Percentiles rank a stretch among this genome's conserved stretches.
Conservation (phyloP, 2,113 vertebrate genomes). For the Myrmophylax atrothorax region DNA sequence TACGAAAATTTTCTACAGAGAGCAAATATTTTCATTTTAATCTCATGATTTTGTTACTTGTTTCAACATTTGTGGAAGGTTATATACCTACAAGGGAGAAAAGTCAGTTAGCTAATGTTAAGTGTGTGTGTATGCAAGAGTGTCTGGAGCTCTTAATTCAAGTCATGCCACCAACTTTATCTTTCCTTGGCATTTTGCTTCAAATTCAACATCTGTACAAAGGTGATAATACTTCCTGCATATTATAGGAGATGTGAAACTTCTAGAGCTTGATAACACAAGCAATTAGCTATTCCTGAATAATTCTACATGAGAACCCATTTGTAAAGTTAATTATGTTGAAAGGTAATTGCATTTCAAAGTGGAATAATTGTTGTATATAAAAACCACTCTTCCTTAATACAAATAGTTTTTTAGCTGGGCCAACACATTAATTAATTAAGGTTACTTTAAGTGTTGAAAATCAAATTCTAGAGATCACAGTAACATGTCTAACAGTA, state of each 20-base stretch:
- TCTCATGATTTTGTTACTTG: not conserved
- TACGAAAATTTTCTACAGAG: not conserved
- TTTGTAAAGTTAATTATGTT: not conserved
- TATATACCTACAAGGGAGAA: not conserved
- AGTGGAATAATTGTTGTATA: not conserved
- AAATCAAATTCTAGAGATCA: not conserved
- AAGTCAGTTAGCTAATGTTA: not conserved
- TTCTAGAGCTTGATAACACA: not conserved
- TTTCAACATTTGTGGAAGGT: not conserved
- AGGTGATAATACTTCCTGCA: not conserved
- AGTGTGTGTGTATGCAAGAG: not conserved
- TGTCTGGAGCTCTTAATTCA: not conserved
- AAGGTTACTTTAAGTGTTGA: not conserved
- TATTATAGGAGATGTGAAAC: not conserved
- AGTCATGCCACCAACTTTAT: not conserved
- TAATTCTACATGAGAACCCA: not conserved
- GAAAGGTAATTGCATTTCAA: not conserved
- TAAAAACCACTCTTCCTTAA: not conserved
- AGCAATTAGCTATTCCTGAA: not conserved
- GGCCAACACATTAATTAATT: not conserved
- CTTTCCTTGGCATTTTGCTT: not conserved
- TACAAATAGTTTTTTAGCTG: not conserved
- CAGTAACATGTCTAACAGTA: not conserved
- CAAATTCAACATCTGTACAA: not conserved
- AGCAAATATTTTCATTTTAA: not conserved